A percentile compares a stretch with the other conserved stretches of the same genome.
Conservation (phyloP, 1,140 invertebrate species). For the Sitobion miscanthi region DNA sequence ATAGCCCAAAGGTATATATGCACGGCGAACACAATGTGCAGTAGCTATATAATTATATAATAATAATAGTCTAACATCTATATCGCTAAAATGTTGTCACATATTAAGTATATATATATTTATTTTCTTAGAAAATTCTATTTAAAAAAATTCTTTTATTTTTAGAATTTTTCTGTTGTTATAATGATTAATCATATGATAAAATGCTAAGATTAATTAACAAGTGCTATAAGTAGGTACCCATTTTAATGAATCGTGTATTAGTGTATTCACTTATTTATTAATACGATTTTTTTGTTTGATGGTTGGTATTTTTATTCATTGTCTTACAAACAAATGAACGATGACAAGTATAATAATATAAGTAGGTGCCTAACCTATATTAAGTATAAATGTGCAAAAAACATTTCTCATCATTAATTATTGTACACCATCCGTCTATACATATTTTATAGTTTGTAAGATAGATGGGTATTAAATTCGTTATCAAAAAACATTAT, state of each 20-base stretch:
- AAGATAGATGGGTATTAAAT: neutral
- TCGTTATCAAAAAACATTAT: neutral
- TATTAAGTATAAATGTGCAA: neutral
- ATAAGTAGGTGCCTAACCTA: no score
- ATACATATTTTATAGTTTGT: neutral
- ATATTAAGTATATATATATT: neutral
- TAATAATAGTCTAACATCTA: no score
- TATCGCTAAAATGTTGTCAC: no score
- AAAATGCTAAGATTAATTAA: neutral
- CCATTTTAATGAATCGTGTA: no score
- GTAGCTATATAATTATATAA: neutral
- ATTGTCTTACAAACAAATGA: neutral
- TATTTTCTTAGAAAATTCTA: neutral
- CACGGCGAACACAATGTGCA: neutral
- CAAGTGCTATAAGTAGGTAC: neutral
- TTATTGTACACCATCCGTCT: neutral
- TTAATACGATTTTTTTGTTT: neutral
- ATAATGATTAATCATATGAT: neutral
- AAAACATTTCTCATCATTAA: neutral
- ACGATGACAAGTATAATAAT: neutral
- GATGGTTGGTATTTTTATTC: neutral
- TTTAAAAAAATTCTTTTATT: neutral
- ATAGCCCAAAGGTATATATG: neutral
- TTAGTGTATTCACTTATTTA: neutral
- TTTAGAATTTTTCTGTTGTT: neutral